Base-by-base conservation (phyloP, 2,113 vertebrate species). In the Xenus cinereus region DNA sequence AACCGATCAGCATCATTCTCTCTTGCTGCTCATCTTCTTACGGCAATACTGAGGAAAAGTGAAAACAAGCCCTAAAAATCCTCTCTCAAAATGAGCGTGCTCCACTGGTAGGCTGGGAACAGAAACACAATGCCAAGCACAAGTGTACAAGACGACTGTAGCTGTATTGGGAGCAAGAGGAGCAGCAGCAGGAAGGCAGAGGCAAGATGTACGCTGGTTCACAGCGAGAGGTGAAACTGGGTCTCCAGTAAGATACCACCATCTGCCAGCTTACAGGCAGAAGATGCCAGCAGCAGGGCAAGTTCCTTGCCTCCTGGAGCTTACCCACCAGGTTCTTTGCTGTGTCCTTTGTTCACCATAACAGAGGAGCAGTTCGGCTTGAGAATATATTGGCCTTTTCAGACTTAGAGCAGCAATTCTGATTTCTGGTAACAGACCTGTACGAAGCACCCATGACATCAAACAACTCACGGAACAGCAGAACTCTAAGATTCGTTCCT, bases 41-140 rank as follows among this genome's bases (percentile, higher is more conserved):
- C 1, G n/a, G 20, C 15, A 30, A 27, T 4, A 46, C 7, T 33
- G 66, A 39, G 1, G 1, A 60, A 21, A 11, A 74, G 84, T 5
- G 12, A 54, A 37, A 48, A n/a, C 3, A 20, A 78, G 22, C 30
- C 46, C 26, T 50, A 28, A 37, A 37, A 63, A 53, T 5, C 33
- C 26, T 10, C 7, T 56, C 53, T 41, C 1, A 0, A 53, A 35
- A 53, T 3, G 6, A 28, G n/a, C 1, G 1, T 9, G 16, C 26
- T 57, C n/a, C 32, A 30, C 3, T n/a, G 10, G 12, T 4, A 48
- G 39, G 30, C 27, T 68, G 60, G 45, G 37, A 48, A 20, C 30
- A 56, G 46, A 50, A 59, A 23, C 68, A 0, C 59, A 46, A 19
- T 4, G 26, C n/a, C 32, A 27, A n/a, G 33, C 22, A 8, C 10